These are phyloP conservation scores for Chrysomallon squamiferum DNA, from an alignment of 1,140 invertebrate species.

Conservation along the genomic window DNA sequence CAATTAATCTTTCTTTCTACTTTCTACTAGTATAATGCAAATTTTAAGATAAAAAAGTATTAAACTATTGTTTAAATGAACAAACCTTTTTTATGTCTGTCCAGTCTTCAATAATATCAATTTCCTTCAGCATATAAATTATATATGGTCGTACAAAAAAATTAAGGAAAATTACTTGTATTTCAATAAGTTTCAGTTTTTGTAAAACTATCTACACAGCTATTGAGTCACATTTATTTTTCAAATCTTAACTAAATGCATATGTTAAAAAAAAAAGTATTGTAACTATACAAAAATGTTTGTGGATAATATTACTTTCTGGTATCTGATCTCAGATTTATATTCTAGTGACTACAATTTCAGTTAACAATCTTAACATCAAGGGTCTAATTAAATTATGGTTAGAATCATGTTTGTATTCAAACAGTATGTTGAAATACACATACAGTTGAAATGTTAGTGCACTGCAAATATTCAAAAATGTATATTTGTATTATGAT, in stretches of 20 bases:
- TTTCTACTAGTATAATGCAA: too few relatives aligned
- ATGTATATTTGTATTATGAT: background rate
- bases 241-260: background rate
- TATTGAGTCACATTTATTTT: background rate
- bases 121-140: conserved; percentile 93
- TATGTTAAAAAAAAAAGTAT: background rate
- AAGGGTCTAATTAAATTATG: too few relatives aligned
- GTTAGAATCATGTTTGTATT: background rate
- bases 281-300: too few relatives aligned
- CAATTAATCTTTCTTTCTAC: too few relatives aligned
- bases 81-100: conserved; percentile 85
- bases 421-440: background rate
- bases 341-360: too few relatives aligned
- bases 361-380: too few relatives aligned
- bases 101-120: conserved; percentile 97
- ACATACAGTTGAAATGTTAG: background rate
- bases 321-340: too few relatives aligned
- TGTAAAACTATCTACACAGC: background rate
- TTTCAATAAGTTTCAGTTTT: background rate
- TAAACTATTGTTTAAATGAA: too few relatives aligned
- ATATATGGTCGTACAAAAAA: conserved; percentile 79
- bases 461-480: background rate
- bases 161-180: conserved; percentile 22
- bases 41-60: too few relatives aligned
- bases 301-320: too few relatives aligned